Evolutionary conservation across 2,888 invertebrate genomes (phyloP).

Genomic region (Lasius fuliginosus): DNA sequence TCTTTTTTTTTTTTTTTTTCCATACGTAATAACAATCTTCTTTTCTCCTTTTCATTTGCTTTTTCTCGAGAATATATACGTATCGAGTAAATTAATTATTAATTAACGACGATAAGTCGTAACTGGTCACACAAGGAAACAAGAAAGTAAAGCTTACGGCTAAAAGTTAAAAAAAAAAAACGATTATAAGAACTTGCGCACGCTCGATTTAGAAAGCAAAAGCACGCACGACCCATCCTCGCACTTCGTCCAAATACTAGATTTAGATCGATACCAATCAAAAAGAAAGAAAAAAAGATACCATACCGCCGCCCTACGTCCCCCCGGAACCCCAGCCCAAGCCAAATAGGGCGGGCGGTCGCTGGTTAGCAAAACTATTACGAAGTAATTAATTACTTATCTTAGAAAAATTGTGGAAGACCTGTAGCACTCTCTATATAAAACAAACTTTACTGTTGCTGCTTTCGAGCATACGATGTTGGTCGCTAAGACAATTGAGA

Average conservation of each 20-base stretch:
- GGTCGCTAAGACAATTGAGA: conserved; percentile 75
- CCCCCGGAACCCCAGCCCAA: conserved; percentile 68
- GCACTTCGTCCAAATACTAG: conserved; percentile 85
- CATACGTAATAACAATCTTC: conserved; percentile 60
- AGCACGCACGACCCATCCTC: conserved; percentile 84
- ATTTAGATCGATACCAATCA: conserved; percentile 84
- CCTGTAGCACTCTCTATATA: conserved; percentile 79
- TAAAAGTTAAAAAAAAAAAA: conserved; percentile 69
- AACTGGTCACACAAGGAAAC: conserved; percentile 69
- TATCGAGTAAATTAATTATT: conserved; percentile 70
- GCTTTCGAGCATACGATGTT: conserved; percentile 67
- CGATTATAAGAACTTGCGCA: conserved; percentile 74
- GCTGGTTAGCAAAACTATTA: conserved; percentile 76
- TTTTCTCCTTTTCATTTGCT: conserved; percentile 54
- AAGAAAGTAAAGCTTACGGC: conserved; percentile 74
- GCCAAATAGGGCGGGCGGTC: conserved; percentile 73
- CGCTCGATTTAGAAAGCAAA: conserved; percentile 79
- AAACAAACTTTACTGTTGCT: conserved; percentile 71
- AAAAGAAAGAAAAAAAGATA: conserved; percentile 74
- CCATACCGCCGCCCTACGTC: conserved; percentile 68
- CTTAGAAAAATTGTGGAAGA: conserved; percentile 81
- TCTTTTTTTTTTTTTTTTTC: conserved; percentile 64
- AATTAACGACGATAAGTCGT: conserved; percentile 71
- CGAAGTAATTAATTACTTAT: conserved; percentile 70
- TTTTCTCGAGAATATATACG: conserved; percentile 60